Conservation (phyloP, 2,113 vertebrate genomes). For the Pygoscelis adeliae region DNA sequence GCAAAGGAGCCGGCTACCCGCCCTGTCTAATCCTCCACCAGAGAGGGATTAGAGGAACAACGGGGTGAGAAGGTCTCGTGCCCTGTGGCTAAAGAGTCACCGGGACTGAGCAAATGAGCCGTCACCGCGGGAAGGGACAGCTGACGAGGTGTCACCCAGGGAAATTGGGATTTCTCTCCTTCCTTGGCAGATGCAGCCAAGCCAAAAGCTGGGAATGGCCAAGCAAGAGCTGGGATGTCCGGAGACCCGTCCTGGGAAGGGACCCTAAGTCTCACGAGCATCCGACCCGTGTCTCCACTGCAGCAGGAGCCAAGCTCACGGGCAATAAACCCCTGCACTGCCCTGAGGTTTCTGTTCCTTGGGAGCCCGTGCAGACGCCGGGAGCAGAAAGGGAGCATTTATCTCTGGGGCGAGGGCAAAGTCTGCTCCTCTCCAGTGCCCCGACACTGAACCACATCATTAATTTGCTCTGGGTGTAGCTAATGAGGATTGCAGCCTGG, state of each 20-base stretch:
- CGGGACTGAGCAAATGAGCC: rapidly evolving
- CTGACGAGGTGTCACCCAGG: rapidly evolving
- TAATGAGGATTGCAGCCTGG: not conserved
- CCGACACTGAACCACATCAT: not conserved
- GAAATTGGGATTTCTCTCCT: not conserved
- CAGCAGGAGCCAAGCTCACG: rapidly evolving
- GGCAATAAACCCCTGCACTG: rapidly evolving
- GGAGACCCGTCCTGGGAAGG: rapidly evolving
- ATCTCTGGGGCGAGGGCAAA: not conserved
- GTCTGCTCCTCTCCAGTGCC: not conserved
- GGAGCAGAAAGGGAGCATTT: not conserved
- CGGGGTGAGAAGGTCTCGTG: no score
- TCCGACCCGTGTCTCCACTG: rapidly evolving
- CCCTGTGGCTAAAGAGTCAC: rapidly evolving
- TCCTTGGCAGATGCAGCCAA: not conserved
- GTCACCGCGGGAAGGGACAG: not conserved
- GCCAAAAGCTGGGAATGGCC: not conserved
- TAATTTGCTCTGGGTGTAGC: not conserved
- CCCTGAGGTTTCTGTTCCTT: rapidly evolving
- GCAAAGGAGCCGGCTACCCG: rapidly evolving
- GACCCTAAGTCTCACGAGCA: rapidly evolving
- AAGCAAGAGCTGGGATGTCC: rapidly evolving
- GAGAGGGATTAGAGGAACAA: not conserved
- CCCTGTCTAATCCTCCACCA: rapidly evolving
- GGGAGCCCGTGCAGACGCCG: rapidly evolving